Conservation (phyloP, 2,888 invertebrate species). For the Mythimna pallens region DNA sequence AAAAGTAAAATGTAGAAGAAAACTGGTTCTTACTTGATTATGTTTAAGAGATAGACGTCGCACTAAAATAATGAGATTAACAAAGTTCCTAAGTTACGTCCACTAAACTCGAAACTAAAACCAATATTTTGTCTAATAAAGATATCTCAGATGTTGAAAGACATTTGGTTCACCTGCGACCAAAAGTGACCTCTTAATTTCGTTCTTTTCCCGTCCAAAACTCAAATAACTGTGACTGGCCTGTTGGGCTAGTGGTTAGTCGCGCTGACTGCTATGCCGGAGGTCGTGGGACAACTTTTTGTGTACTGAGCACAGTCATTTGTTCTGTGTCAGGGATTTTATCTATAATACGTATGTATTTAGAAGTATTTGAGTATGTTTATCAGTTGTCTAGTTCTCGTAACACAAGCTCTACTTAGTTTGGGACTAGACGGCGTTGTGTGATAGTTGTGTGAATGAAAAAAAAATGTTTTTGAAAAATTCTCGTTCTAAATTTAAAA, state of each 20-base stretch:
- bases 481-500: too few relatives aligned
- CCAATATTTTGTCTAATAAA: constrained; percentile 38
- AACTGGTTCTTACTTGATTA: neutral
- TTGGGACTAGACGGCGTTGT: too few relatives aligned
- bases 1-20: neutral
- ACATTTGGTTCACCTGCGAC: constrained; percentile 48
- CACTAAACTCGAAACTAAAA: neutral
- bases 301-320: too few relatives aligned
- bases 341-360: too few relatives aligned
- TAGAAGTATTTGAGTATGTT: too few relatives aligned
- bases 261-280: too few relatives aligned
- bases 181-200: neutral
- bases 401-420: too few relatives aligned
- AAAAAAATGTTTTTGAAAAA: neutral
- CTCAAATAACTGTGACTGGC: neutral
- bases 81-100: constrained; percentile 29
- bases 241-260: too few relatives aligned
- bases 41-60: constrained; percentile 22
- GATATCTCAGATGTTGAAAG: constrained; percentile 23
- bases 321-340: too few relatives aligned
- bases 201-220: neutral
- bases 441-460: too few relatives aligned
- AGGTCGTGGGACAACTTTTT: too few relatives aligned
- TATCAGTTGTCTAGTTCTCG: too few relatives aligned
- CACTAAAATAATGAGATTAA: neutral